These are phyloP conservation scores for Mercenaria mercenaria DNA, from an alignment of 1,140 invertebrate species.

Conservation along the genomic window DNA sequence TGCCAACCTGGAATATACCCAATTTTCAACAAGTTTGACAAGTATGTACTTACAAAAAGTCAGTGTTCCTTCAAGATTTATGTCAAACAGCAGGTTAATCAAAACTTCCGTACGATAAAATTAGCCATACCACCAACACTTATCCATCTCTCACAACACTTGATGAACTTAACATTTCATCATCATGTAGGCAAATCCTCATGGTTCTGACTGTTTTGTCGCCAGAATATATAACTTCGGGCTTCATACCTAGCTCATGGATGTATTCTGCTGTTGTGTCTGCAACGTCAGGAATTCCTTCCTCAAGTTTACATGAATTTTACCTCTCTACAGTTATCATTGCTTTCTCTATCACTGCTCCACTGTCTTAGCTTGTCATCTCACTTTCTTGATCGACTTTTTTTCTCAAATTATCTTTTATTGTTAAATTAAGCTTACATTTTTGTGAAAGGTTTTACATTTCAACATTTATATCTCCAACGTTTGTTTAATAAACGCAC, in stretches of 20 bases:
- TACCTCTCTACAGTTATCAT: background rate
- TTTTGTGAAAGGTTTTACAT: too few relatives aligned
- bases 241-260: background rate
- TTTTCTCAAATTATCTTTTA: background rate
- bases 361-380: background rate
- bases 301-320: background rate
- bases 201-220: too few relatives aligned
- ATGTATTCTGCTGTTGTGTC: background rate
- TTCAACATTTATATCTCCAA: too few relatives aligned
- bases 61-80: too few relatives aligned
- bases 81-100: too few relatives aligned
- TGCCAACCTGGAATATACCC: too few relatives aligned
- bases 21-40: too few relatives aligned
- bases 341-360: background rate
- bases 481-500: too few relatives aligned
- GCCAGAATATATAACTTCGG: background rate
- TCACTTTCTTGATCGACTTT: background rate
- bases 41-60: too few relatives aligned
- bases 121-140: too few relatives aligned
- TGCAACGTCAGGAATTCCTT: background rate
- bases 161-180: background rate
- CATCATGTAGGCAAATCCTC: background rate
- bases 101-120: too few relatives aligned
- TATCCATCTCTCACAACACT: background rate
- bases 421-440: too few relatives aligned